These are phyloP conservation scores for Hippasteria phrygiana DNA, from an alignment of 53 echinoderm and acorn worm genomes.

Conservation along the genomic window DNA sequence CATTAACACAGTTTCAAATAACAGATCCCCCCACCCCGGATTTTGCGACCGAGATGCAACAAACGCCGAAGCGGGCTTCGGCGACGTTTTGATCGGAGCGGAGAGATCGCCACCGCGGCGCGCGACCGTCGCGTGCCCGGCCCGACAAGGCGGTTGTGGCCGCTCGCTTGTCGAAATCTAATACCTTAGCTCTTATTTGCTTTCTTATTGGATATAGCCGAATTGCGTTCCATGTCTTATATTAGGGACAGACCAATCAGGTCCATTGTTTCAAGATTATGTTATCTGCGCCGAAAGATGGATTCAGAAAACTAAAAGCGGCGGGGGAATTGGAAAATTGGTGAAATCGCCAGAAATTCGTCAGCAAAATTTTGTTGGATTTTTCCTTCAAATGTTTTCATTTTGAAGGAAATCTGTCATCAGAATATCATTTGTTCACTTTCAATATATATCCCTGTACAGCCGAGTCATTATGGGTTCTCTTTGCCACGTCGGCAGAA, in stretches of 20 bases:
- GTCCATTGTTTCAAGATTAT: neutral
- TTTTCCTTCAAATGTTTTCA: too few relatives aligned
- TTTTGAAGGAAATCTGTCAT: too few relatives aligned
- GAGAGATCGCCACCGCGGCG: neutral
- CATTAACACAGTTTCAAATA: too few relatives aligned
- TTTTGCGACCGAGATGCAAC: neutral
- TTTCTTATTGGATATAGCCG: neutral
- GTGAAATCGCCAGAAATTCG: too few relatives aligned
- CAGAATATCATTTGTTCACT: too few relatives aligned
- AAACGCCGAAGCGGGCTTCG: neutral
- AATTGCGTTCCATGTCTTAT: neutral
- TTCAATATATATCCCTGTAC: too few relatives aligned
- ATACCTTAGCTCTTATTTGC: neutral
- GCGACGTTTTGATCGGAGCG: neutral
- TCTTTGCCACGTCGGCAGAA: too few relatives aligned
- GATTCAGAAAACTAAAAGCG: neutral
- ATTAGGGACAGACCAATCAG: neutral
- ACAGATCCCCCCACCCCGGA: neutral
- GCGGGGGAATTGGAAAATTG: neutral
- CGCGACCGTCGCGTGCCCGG: constrained; percentile 22
- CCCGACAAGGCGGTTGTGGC: neutral
- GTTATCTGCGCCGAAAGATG: neutral
- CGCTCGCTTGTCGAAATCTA: neutral
- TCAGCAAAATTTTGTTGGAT: too few relatives aligned
- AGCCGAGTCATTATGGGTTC: too few relatives aligned